Evolutionary conservation across 2,888 invertebrate genomes (phyloP).

Genomic region (Hyalella azteca): DNA sequence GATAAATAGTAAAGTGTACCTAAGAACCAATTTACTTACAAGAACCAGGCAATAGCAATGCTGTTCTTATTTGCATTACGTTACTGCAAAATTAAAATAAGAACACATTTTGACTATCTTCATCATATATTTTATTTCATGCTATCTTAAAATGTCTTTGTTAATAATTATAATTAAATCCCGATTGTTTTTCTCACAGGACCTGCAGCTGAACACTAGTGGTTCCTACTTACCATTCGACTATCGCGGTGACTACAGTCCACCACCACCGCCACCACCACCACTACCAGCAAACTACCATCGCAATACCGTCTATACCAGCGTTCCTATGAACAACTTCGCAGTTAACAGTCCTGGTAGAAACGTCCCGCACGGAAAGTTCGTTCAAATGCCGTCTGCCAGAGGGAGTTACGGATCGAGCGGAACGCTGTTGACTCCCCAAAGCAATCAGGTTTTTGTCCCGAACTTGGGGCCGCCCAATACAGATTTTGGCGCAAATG

Average conservation of each 20-base stretch:
- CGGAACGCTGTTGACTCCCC: neutral
- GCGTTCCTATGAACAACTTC: slow-evolving; percentile 25
- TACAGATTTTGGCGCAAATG: slow-evolving; percentile 27
- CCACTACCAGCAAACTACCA: slow-evolving; percentile 41
- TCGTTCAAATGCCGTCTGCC: neutral
- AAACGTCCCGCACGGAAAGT: neutral
- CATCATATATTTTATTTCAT: too few species aligned
- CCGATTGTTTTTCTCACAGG: slow-evolving; percentile 21
- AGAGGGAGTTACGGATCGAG: neutral
- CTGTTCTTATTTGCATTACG: too few species aligned
- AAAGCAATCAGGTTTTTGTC: neutral
- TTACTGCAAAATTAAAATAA: too few species aligned
- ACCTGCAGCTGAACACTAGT: slow-evolving; percentile 66
- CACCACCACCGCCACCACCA: slow-evolving; percentile 68
- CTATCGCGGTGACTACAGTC: slow-evolving; percentile 86
- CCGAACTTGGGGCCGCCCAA: slow-evolving; percentile 28
- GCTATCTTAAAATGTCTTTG: too few species aligned
- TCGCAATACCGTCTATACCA: slow-evolving; percentile 47
- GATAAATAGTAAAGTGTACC: too few species aligned
- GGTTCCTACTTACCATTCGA: slow-evolving; percentile 88
- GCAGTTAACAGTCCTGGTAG: neutral
- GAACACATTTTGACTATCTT: too few species aligned
- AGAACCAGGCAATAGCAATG: too few species aligned
- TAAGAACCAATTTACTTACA: too few species aligned
- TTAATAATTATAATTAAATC: neutral